Evolutionary conservation across 2,888 invertebrate genomes (phyloP).

Genomic region (Agriotes lineatus): DNA sequence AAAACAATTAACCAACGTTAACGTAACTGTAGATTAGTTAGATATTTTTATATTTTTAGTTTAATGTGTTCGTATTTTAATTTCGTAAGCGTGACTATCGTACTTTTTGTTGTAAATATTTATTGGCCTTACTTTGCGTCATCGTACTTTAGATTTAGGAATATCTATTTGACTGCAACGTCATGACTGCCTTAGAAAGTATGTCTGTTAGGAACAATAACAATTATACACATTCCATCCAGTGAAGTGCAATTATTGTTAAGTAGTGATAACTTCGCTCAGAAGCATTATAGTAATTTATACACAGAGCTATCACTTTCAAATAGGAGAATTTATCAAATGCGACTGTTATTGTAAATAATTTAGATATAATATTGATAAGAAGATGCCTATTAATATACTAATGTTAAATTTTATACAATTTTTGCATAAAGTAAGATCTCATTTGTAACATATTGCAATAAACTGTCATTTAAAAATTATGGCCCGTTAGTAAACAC

Average conservation of each 20-base stretch:
- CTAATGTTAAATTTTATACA: conserved; percentile 35
- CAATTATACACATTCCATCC: conserved; percentile 10
- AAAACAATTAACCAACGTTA: background rate
- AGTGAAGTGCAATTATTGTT: conserved; percentile 20
- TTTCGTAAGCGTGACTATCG: conserved; percentile 11
- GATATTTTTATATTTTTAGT: background rate
- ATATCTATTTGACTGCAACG: conserved; percentile 6
- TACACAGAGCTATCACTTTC: background rate
- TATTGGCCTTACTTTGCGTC: background rate
- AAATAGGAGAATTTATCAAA: background rate
- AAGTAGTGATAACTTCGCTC: conserved; percentile 2
- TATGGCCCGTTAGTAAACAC: too few relatives aligned
- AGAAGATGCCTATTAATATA: background rate
- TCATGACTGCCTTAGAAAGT: conserved; percentile 24
- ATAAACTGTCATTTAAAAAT: too few relatives aligned
- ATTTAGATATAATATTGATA: background rate
- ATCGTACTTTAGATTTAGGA: background rate
- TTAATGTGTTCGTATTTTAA: conserved; percentile 16
- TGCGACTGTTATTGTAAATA: conserved; percentile 20
- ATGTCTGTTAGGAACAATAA: background rate
- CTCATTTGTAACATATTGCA: conserved; percentile 10
- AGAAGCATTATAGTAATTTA: background rate
- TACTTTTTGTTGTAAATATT: conserved; percentile 10
- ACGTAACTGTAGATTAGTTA: conserved; percentile 4
- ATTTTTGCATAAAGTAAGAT: conserved; percentile 15